A percentile compares a stretch with the other conserved stretches of the same genome.
Evolutionary conservation across 2,797 vertebrate genomes (phyloP).

Genomic region (Sebastes oblongus): DNA sequence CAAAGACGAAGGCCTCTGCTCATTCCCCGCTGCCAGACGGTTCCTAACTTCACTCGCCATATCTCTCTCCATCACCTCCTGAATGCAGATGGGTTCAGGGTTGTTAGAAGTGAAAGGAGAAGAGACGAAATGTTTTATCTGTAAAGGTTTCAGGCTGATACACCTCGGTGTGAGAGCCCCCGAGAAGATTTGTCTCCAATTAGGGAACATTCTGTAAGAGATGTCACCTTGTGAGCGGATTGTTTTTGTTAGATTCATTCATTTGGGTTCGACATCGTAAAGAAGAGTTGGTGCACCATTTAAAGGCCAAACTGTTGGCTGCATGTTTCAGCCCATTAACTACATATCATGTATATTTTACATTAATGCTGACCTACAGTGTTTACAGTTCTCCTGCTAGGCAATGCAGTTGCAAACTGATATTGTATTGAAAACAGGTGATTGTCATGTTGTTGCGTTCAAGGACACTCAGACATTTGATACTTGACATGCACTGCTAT

Average conservation of each 20-base stretch:
- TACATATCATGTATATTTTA: neutral
- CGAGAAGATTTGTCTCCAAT: conserved; percentile 31
- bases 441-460: neutral
- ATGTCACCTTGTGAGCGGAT: conserved; percentile 1
- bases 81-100: conserved; percentile 55
- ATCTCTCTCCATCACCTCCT: conserved; percentile 22
- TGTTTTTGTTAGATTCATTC: neutral
- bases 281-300: neutral
- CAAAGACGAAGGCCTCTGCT: conserved; percentile 38
- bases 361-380: conserved; percentile 7
- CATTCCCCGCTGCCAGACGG: conserved; percentile 22
- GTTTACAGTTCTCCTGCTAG: neutral
- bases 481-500: neutral
- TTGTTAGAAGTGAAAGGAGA: conserved; percentile 17
- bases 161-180: neutral
- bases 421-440: neutral
- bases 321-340: neutral
- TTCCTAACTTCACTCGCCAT: conserved; percentile 30
- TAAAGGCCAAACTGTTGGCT: neutral
- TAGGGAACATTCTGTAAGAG: conserved; percentile 8
- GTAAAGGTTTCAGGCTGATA: neutral
- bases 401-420: neutral
- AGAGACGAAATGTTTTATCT: conserved; percentile 17
- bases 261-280: neutral
- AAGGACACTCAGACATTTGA: neutral